These are phyloP conservation scores for Pseudorhombus dupliciocellatus DNA, from an alignment of 2,113 vertebrate genomes.

Conservation along the genomic window DNA sequence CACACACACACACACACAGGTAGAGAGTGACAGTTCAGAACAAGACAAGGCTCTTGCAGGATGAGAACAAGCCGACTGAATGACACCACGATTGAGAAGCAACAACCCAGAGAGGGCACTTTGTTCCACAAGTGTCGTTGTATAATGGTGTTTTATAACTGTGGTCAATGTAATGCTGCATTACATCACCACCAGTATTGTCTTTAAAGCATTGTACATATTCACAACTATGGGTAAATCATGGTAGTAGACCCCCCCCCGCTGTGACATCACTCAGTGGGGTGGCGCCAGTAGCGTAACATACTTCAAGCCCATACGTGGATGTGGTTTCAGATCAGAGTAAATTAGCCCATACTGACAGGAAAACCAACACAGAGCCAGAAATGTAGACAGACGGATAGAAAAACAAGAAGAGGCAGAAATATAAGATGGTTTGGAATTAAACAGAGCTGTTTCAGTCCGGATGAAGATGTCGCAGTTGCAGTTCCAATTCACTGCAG, in stretches of 20 bases:
- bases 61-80: background rate
- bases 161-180: background rate
- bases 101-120: background rate
- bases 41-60: slow-evolving; percentile 12
- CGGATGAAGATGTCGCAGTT: no score
- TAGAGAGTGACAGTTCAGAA: slow-evolving; percentile 14
- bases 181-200: no score
- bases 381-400: no score
- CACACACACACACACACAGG: slow-evolving; percentile 22
- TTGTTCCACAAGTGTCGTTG: no score
- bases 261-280: background rate
- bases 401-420: no score
- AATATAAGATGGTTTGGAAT: no score
- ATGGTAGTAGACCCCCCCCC: background rate
- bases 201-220: background rate
- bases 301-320: background rate
- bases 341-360: no score
- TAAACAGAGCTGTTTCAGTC: no score
- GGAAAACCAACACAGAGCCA: no score
- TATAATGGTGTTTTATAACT: background rate
- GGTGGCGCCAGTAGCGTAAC: background rate
- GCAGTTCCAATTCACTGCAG: no score
- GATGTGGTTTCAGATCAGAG: no score
- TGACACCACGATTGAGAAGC: background rate
- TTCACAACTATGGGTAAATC: background rate